Base-by-base conservation (phyloP, 2,113 vertebrate genomes). In the Amazona guildingii region DNA sequence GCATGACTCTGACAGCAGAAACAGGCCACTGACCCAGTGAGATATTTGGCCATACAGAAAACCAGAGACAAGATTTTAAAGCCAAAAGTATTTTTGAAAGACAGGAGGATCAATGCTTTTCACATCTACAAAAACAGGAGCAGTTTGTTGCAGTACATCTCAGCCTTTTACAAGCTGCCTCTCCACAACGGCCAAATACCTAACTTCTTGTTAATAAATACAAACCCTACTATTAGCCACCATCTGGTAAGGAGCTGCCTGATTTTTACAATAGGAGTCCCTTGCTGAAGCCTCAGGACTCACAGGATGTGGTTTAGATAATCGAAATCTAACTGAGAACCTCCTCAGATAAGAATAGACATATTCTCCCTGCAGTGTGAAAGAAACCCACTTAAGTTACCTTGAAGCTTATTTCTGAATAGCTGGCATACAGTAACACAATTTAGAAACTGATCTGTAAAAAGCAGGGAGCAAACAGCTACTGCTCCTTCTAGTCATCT, bases 1-100 rank as follows among this genome's bases (percentile, higher is more conserved):
- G 2, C 51, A 82, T 70, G 94, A 94, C 74, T 86, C 63, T 83
- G 66, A 93, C 66, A 94, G 77, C 86, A 93, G 77, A 49, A 78
- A 84, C 8, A 7, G 79, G 78, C 79, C 51, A 51, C 64, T 67
- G 63, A 88, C n/a, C 86, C 63, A 89, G 76, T 4, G 86, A 90
- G 54, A 35, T 21, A 52, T 17, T 7, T 66, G 80, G 62, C 59
- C 70, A 48, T 5, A 43, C 23, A 84, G 74, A 96, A 84, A 87
- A 61, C 17, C 39, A 96, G 76, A 90, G 52, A 62, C 70, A 69
- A 82, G 52, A 79, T 43, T n/a, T 69, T n/a, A 72, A 88, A 88
- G 49, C 68, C 55, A 62, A 17, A 88, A 88, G 23, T 18, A 7
- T 17, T 81, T 75, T 33, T 51, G 14, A 46, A 92, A 83, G 14